Base-by-base conservation (phyloP, 2,113 vertebrate species). In the Leucosticte australis region DNA sequence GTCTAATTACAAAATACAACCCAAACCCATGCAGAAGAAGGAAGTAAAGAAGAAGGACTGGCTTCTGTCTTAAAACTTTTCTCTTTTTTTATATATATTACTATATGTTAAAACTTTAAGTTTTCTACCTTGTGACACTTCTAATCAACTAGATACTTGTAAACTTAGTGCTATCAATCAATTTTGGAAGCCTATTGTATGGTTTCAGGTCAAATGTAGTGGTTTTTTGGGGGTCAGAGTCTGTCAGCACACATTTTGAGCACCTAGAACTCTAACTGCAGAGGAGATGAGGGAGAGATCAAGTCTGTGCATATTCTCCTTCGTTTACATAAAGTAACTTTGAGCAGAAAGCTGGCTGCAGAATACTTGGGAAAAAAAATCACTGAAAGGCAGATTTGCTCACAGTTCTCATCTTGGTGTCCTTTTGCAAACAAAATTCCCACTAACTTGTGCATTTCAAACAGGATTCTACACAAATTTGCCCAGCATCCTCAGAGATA, bases 311-410 rank as follows among this genome's bases (percentile, higher is more conserved):
- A 78, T 47, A 37, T 93, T 83, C 56, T 62, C 67, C 26, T 44
- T 80, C 47, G 63, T 93, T 96, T 96, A 47, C 79, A 88, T 83
- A 20, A 74, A 77, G 33, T 77, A 85, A 90, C 68, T 77, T 55
- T 10, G 47, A 88, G 71, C n/a, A 49, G 78, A 81, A 95, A 95
- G 79, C 42, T 6, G 15, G 50, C 47, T 74, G 64, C 60, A 63
- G 55, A 90, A 77, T 39, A 59, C 11, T 49, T 3, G 4, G 71
- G 64, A 6, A 60, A 68, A 75, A 85, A 73, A 76, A 85, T 71
- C 63, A 83, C 87, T 30, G 57, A 7, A 49, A 90, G 71, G 90
- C 70, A 91, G 68, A 91, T 90, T 53, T 70, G 55, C 46, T 86
- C 75, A 59, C 55, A 65, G 52, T 74, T 92, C 79, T 87, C 59